These are phyloP conservation scores for Thunnus maccoyii DNA, from an alignment of 2,113 vertebrate genomes.

Conservation along the genomic window DNA sequence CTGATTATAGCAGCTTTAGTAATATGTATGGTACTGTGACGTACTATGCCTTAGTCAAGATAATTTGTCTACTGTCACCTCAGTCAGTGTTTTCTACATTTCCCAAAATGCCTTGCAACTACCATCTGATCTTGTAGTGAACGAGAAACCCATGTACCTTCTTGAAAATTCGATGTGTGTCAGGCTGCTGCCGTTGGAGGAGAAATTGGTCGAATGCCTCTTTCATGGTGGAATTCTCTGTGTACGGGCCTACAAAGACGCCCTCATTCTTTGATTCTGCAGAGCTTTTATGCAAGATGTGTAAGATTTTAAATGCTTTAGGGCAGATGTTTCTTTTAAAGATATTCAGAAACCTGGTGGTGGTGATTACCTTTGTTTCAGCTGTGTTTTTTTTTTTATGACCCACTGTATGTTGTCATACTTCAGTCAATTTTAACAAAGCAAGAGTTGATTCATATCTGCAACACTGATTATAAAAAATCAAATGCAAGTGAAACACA, in stretches of 20 bases:
- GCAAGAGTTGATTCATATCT: not conserved
- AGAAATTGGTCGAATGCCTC: conserved; percentile 22
- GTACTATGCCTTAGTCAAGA: not conserved
- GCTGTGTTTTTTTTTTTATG: conserved; percentile 15
- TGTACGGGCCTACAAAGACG: conserved; percentile 11
- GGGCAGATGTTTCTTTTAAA: conserved; percentile 47
- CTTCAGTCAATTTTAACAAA: conserved; percentile 34
- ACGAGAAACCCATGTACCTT: not conserved
- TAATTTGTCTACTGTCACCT: conserved; percentile 14
- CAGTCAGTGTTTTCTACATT: not conserved
- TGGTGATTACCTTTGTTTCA: conserved; percentile 39
- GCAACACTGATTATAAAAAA: conserved; percentile 3
- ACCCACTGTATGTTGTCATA: conserved; percentile 6
- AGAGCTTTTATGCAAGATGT: conserved; percentile 53
- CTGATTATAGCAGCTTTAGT: conserved; percentile 18
- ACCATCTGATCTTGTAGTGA: conserved; percentile 12
- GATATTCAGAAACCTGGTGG: conserved; percentile 31
- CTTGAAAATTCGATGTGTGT: not conserved
- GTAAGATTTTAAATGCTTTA: conserved; percentile 33
- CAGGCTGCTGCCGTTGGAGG: conserved; percentile 20
- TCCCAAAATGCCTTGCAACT: not conserved
- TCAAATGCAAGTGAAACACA: conserved; percentile 15
- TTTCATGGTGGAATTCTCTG: conserved; percentile 32
- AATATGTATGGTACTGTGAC: not conserved
- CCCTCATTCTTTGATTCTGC: conserved; percentile 41